phyloP scores from a whole-genome alignment of 2,113 vertebrate genomes.

The Sturnus vulgaris region DNA sequence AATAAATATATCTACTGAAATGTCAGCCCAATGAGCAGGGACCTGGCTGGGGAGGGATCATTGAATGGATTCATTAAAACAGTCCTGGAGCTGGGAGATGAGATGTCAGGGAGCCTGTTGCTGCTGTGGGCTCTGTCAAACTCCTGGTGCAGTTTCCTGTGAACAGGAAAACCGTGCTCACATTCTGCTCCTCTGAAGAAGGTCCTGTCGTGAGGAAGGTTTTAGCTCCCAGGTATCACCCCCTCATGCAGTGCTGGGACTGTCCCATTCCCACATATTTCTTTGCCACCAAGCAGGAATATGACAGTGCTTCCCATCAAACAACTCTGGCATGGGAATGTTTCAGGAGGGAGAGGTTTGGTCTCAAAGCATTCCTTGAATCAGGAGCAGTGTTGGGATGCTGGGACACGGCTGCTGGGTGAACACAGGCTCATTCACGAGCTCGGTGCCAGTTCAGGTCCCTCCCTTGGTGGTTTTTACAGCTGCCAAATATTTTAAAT shows the following conservation, averaged over 20 bases:
- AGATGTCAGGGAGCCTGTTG: background rate
- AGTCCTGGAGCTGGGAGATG: background rate
- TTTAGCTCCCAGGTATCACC: background rate
- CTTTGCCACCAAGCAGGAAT: background rate
- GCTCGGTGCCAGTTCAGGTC: background rate
- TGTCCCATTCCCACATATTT: background rate
- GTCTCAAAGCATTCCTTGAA: background rate
- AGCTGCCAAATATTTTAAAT: background rate
- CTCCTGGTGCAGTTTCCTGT: background rate
- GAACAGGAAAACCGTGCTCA: background rate
- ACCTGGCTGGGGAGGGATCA: background rate
- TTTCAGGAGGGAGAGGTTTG: background rate
- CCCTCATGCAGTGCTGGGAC: background rate
- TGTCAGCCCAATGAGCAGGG: background rate
- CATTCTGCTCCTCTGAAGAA: background rate
- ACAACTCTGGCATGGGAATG: rapidly evolving
- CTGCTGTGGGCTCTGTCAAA: background rate
- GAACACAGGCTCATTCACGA: background rate
- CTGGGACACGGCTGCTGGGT: background rate
- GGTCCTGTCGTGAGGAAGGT: background rate
- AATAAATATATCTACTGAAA: background rate
- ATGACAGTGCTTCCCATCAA: rapidly evolving
- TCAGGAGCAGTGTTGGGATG: background rate
- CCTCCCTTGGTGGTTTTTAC: background rate
- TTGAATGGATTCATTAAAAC: background rate